Base-by-base conservation (phyloP, 2,113 vertebrate genomes). In the Stegostoma tigrinum region DNA sequence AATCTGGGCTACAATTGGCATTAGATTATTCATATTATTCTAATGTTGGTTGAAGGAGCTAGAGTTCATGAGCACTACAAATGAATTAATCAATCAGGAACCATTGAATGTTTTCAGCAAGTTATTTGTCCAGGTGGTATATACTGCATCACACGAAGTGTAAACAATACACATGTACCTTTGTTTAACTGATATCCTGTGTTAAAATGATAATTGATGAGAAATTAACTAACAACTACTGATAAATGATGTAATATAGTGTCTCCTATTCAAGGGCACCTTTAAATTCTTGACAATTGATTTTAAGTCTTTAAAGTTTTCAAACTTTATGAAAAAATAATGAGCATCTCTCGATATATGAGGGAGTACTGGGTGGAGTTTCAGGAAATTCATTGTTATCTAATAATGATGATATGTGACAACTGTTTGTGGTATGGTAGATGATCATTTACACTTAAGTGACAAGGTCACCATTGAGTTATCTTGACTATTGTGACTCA, bases 361-460 rank as follows among this genome's bases (percentile, higher is more conserved):
- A 30, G 27, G n/a, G 27, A 2, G 66, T 70, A n/a, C 3, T 95
- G 66, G 48, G 72, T 70, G 15, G 64, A 52, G 14, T 68, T 95
- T 45, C 67, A 95, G 94, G 38, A 95, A 95, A 95, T 93, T 95
- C 72, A 95, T 72, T 42, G 34, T 72, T 95, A 52, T 30, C 68
- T 45, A 95, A 68, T 48, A 72, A 34, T 6, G 42, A 45, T 72
- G 42, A 75, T 72, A 52, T 45, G 42, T 75, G 94, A 95, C 94
- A 95, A 72, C 42, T 95, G 94, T 52, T 95, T 52, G 68, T 52
- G 68, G 38, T 70, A 7, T 95, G 68, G 42, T 52, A 48, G 14
- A 70, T 24, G 48, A 95, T 95, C 70, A 48, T 72, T 95, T 75
- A 52, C 27, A 70, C 24, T 70, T 45, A 19, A 48, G 45, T 52